Percentiles rank a stretch among this genome's conserved stretches.
These are phyloP conservation scores for Anthopleura sola DNA, from an alignment of 64 coral and sea anemone genomes.

Conservation along the genomic window DNA sequence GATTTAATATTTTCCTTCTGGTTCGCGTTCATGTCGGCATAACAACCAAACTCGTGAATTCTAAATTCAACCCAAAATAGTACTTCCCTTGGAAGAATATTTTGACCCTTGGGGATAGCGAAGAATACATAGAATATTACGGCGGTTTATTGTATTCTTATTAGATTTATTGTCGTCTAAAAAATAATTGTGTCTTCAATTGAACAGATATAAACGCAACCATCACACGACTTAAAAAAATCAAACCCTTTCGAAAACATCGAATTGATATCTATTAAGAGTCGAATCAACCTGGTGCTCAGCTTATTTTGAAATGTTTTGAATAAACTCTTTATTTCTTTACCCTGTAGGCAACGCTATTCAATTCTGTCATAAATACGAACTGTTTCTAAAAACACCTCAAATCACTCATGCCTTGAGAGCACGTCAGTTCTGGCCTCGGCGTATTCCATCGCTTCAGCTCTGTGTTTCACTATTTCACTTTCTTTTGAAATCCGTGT, in stretches of 20 bases:
- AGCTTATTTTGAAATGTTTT: slow-evolving; percentile 18
- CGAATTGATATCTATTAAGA: background rate
- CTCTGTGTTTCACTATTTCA: slow-evolving; percentile 4
- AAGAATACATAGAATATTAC: slow-evolving; percentile 12
- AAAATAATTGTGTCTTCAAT: slow-evolving; percentile 16
- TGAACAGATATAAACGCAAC: slow-evolving; percentile 18
- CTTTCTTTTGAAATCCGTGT: slow-evolving; percentile 24
- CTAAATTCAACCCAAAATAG: background rate
- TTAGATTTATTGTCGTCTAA: slow-evolving; percentile 15
- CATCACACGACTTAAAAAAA: background rate
- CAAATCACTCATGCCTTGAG: background rate
- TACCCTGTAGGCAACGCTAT: slow-evolving; percentile 5
- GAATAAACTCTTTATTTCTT: slow-evolving; percentile 16
- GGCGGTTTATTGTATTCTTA: slow-evolving; percentile 8
- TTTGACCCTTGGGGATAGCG: slow-evolving; percentile 13
- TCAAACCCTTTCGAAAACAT: background rate
- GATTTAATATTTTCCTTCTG: slow-evolving; percentile 27
- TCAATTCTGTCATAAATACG: slow-evolving; percentile 20
- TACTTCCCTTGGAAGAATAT: background rate
- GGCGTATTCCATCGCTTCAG: background rate
- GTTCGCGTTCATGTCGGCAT: slow-evolving; percentile 43
- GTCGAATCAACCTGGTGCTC: background rate
- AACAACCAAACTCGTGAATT: slow-evolving; percentile 24
- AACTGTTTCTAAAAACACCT: slow-evolving; percentile 5
- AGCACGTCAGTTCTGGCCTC: background rate